Evolutionary conservation across 35 echinoderm and acorn worm species (phyloP), one percentile per base, ranked within the genome.

Genomic region (Ophioderma brevispina): DNA sequence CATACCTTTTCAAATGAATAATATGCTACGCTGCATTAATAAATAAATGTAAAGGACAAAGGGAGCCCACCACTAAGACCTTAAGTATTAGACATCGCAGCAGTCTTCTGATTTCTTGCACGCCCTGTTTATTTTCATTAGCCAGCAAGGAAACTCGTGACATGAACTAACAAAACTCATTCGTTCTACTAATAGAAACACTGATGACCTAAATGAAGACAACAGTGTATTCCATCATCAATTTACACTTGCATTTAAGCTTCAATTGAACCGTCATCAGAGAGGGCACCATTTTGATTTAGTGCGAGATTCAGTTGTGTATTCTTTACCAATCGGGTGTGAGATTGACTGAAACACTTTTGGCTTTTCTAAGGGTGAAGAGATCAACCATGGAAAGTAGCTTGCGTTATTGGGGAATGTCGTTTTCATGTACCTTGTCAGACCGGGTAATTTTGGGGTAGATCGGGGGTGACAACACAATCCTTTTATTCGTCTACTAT

Each of bases 91-190:
- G 41, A 46, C 41, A 46, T 46, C 17, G 17, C 41, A 46, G 41
- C 41, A 46, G 59, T 2, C n/a, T 18, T 25, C 59, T 70, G 15
- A 70, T 70, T 70, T 70, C 59, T 70, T 30, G 59, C 59, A 70
- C 59, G 59, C 59, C 28, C 59, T 70, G 59, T 70, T 70, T 70
- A 70, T 70, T 70, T 70, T 70, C 59, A 70, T 70, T 70, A 70
- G 28, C 23, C 2, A 30, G 15, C 1, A 70, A 8, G 28, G 59
- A 18, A 70, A 30, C 17, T 70, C 28, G 15, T 70, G 59, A 70
- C 59, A 70, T 13, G 59, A 30, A 70, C 28, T 70, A 25, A 70
- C 15, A 25, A 25, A n/a, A 70, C n/a, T 70, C 17, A 30, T 70
- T 70, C 28, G 2, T 18, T 30, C 4, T 18, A 70, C 59, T 25